These are phyloP conservation scores for Onychorhynchus coronatus DNA, from an alignment of 2,113 vertebrate genomes.

Conservation along the genomic window DNA sequence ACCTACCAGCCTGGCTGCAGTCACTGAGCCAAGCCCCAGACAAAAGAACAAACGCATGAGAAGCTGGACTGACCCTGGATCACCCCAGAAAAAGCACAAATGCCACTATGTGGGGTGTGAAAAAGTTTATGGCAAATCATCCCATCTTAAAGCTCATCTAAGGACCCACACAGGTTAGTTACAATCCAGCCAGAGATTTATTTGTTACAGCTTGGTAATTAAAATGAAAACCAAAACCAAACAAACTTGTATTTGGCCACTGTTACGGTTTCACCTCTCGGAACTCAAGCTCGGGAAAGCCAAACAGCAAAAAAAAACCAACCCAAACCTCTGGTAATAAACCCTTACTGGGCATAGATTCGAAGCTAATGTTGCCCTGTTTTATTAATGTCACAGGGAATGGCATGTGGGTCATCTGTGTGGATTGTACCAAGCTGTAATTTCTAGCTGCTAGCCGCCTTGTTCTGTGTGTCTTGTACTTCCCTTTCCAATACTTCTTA, in stretches of 20 bases:
- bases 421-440: slow-evolving; percentile 45
- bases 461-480: background rate
- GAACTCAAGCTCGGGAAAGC: slow-evolving; percentile 12
- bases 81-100: slow-evolving; percentile 97
- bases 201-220: slow-evolving; percentile 57
- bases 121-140: slow-evolving; percentile 99
- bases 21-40: slow-evolving; percentile 84
- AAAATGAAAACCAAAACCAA: slow-evolving; percentile 1
- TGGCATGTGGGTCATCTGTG: background rate
- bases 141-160: slow-evolving; percentile 98
- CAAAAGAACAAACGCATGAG: slow-evolving; percentile 91
- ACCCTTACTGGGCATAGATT: background rate
- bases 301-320: background rate
- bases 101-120: slow-evolving; percentile 97
- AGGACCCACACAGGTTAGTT: slow-evolving; percentile 99
- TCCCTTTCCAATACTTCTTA: background rate
- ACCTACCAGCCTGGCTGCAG: slow-evolving; percentile 80
- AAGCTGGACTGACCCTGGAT: slow-evolving; percentile 86
- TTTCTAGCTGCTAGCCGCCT: slow-evolving; percentile 9
- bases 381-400: background rate
- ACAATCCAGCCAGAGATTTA: slow-evolving; percentile 31
- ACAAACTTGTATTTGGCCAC: slow-evolving; percentile 37
- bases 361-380: background rate
- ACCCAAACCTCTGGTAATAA: background rate
- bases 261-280: slow-evolving; percentile 5